Evolutionary conservation across 2,797 vertebrate genomes (phyloP), one percentile per base, ranked within the genome.

Genomic region (Argentina silus): DNA sequence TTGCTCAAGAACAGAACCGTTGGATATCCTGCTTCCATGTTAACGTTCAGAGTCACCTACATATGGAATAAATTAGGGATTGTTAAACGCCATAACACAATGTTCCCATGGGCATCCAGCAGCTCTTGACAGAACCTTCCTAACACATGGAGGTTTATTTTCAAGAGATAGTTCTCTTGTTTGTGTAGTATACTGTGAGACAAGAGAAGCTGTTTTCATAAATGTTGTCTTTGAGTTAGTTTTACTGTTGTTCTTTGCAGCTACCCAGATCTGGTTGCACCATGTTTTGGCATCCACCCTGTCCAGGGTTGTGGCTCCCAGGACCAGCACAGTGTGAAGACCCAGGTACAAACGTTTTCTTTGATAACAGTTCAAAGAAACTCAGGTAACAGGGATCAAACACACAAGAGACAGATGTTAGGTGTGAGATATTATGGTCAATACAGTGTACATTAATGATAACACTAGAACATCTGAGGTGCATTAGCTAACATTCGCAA

Each of bases 221-320:
- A 47, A 64, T 45, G 62, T 64, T 61, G 7, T 19, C 43, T 47
- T 19, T 64, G 62, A 19, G 43, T 48, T 50, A 48, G 6, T 48
- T 12, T 50, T 50, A 50, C 21, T 21, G 36, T 19, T 55, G 65
- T 64, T 59, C 66, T 78, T 85, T 59, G 27, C 75, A 93, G 90
- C 9, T 90, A 82, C 83, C 90, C 89, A 11, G 81, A 70, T 63
- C 83, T 88, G 23, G 21, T 91, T 77, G 84, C 84, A 36, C 80
- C 10, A 0, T 87, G 89, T 74, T 80, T 88, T 7, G 90, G 87
- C n/a, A n/a, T 89, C 75, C 88, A 86, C 42, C 88, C 60, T 0
- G 81, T 84, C 77, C 7, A 53, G 81, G 78, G 45, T 1, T 3
- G 70, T 19, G 85, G 78, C 75, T 78, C 76, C 0, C 19, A 76